Base-by-base conservation (phyloP, 1,140 invertebrate species). In the Musca domestica region DNA sequence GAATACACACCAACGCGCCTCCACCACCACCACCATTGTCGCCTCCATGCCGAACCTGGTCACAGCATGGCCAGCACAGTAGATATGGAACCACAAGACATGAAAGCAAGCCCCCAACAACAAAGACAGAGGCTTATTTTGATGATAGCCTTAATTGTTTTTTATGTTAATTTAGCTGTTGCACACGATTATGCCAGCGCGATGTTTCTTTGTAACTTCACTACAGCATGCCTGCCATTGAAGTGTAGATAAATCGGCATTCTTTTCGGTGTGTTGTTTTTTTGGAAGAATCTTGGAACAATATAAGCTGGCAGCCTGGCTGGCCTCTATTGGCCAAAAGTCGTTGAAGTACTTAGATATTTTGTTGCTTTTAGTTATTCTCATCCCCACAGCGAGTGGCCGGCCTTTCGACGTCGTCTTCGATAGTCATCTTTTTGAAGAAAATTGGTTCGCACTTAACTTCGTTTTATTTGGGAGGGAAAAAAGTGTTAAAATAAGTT, bases 61-160 rank as follows among this genome's bases (percentile, higher is more conserved):
- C 34, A 41, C 34, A 41, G 34, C 34, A 41, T 41, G 4, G 34
- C 34, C 27, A 30, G 27, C 27, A 12, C 6, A 41, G 34, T 10
- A 41, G 34, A 41, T 41, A 41, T 41, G 34, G 12, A 41, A 41
- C 34, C 12, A 30, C 3, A 30, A 30, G 27, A 30, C 27, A 30
- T 30, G 27, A 41, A 41, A 41, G 17, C 14, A 15, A 15, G 22
- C 15, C 27, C 2, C 10, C 54, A 58, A 23, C 48, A 66, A 61
- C 9, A n/a, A 61, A 65, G 48, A 7, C 12, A 22, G 10, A 41
- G 63, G 63, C 63, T 52, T 52, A 66, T 41, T 41, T 41, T 47
- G 63, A 64, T 51, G 64, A 66, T 66, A 66, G 64, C 64, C 64
- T 66, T 66, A 66, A 66, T 66, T 66, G 64, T 66, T 66, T 66